Base-by-base conservation (phyloP, 1,140 invertebrate genomes). In the Ceratosolen solmsi region DNA sequence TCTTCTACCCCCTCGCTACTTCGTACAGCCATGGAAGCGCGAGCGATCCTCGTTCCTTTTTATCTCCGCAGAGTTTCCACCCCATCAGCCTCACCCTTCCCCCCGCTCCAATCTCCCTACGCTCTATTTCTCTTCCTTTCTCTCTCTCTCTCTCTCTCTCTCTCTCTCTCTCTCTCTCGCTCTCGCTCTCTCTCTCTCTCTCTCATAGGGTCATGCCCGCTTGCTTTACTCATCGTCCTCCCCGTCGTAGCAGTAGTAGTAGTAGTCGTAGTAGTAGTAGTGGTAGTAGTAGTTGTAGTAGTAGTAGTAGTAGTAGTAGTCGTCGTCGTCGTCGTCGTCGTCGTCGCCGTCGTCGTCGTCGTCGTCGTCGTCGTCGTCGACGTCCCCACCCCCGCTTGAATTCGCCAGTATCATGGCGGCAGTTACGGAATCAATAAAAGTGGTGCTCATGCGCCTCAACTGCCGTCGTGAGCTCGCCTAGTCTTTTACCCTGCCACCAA, bases 401-500 rank as follows among this genome's bases (percentile, higher is more conserved):
- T 13, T 58, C 83, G 86, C 88, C 87, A 90, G 88, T 87, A 87
- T 91, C 90, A 92, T 92, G 91, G 91, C 91, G 90, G 91, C 90
- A 91, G 90, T 92, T 92, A 91, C 90, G 89, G 90, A 92, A 92
- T 91, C 91, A 92, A 92, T 92, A 92, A 91, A 91, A 91, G 90
- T 91, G 89, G 90, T 91, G 90, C 91, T 92, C 91, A 92, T 91
- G 91, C 91, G 91, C 91, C 88, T 91, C 90, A 91, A 91, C 89
- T 90, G 84, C 89, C 89, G 84, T 89, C 82, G 85, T 88, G 89
- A 89, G 84, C 79, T 85, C 11, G 73, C 80, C 65, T 46, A 54
- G 70, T 41, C 83, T 82, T 70, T 82, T 27, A 82, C 86, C 82
- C 81, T 78, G 68, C 71, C 46, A 63, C 77, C 56, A 76, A 60